phyloP scores from a whole-genome alignment of 2,797 vertebrate genomes.

The Cossypha niveicapilla region DNA sequence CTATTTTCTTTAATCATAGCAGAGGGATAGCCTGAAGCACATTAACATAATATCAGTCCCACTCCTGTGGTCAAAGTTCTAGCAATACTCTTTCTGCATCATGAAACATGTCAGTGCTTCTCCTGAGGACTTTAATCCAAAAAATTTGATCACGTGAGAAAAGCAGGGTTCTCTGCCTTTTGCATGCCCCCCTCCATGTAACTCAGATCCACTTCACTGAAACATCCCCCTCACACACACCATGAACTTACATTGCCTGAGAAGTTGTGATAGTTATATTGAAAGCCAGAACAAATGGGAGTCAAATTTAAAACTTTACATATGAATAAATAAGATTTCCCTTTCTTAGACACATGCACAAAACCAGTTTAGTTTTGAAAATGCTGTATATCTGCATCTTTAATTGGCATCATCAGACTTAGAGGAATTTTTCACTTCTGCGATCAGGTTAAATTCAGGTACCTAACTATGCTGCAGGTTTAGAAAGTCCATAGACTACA shows the following conservation, averaged over 20 bases:
- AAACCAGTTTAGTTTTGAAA: not conserved
- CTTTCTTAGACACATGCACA: not conserved
- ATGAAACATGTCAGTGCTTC: not conserved
- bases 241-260: not conserved
- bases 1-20: conserved; percentile 1
- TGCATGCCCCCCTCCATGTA: not conserved
- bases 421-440: not conserved
- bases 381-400: not conserved
- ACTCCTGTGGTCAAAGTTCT: not conserved
- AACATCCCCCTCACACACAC: not conserved
- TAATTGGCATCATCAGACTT: not conserved
- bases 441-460: not conserved
- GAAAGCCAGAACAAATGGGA: not conserved
- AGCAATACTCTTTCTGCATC: not conserved
- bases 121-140: not conserved
- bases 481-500: not conserved
- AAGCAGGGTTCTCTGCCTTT: not conserved
- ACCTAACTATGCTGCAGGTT: not conserved
- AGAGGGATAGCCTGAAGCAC: not conserved
- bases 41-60: not conserved
- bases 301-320: not conserved
- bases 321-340: not conserved
- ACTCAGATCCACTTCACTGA: not conserved
- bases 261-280: not conserved
- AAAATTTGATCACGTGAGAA: not conserved